Percentiles rank a stretch among this genome's conserved stretches.
Conservation (phyloP, 1,140 invertebrate species). For the Apis laboriosa region DNA sequence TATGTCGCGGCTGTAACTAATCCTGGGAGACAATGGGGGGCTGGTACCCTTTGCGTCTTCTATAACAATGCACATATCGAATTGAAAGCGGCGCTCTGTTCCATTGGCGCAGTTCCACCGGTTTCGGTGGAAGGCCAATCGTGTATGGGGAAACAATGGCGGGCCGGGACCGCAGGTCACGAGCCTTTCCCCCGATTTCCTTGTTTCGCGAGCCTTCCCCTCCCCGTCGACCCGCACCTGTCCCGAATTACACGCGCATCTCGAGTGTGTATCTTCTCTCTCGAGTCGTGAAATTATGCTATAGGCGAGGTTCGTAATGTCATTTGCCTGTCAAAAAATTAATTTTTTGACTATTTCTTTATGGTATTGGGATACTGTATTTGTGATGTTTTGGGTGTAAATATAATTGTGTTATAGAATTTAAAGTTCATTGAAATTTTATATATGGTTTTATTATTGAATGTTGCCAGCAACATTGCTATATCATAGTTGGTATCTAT, state of each 20-base stretch:
- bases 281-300: neutral
- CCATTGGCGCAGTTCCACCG: conserved; percentile 25
- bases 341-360: too few species aligned
- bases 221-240: conserved; percentile 40
- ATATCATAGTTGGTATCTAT: too few species aligned
- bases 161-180: conserved; percentile 63
- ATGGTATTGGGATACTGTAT: too few species aligned
- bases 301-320: too few species aligned
- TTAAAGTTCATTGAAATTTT: too few species aligned
- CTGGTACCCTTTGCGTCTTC: conserved; percentile 69
- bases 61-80: conserved; percentile 76
- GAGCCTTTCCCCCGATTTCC: conserved; percentile 59
- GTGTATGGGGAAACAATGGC: conserved; percentile 65
- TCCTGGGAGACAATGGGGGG: conserved; percentile 68
- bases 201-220: conserved; percentile 56
- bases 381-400: too few species aligned
- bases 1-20: conserved; percentile 75
- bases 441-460: too few species aligned
- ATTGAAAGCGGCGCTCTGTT: conserved; percentile 61
- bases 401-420: too few species aligned
- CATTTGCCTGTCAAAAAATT: too few species aligned
- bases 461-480: too few species aligned
- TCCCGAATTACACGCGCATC: conserved; percentile 42
- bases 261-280: neutral
- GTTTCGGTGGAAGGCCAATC: conserved; percentile 18